Evolutionary conservation across 2,888 invertebrate genomes (phyloP), one percentile per base, ranked within the genome.

Genomic region (Pristionchus exspectatus): DNA sequence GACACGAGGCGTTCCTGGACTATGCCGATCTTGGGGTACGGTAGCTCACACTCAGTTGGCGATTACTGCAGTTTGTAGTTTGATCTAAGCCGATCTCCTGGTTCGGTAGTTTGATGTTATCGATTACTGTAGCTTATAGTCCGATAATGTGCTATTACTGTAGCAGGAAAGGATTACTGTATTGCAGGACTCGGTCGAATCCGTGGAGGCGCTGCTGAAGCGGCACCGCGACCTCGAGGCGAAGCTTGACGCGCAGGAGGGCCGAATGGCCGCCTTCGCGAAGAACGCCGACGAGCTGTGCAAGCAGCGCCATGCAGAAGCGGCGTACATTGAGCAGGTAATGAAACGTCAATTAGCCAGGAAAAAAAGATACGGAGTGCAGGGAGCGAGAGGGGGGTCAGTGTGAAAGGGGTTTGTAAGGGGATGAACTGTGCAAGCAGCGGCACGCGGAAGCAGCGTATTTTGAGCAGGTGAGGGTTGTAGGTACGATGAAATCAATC

Each of bases 201-300:
- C 95, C 89, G 98, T 98, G 7, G 98, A 98, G 95, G 98, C 98
- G 0, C 96, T 98, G 90, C 96, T 98, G 89, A 98, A 98, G 95
- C 97, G 98, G 38, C 98, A 99, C 95, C 97, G 97, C 95, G 98
- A 98, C 95, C 97, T 99, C 95, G 97, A 98, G 95, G 98, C 98
- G 93, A 97, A 98, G 0, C 96, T 99, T 33, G 96, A 96, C 91
- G 98, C 98, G 0, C 98, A 99, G 96, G 98, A 98, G 95, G 98
- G 98, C 93, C 96, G 98, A 69, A 96, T 98, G 18, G 97, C 97
- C 91, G 97, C 97, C 0, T 97, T 98, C 95, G 97, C 96, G 92
- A 97, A 97, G 93, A 97, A 97, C 90, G 98, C 98, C 0, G 97
- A 97, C 92, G 97, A 97, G 91, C 96, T 98, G 12, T 97, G 97